Conservation (phyloP, 2,797 vertebrate genomes). For the Oryzias dopingdopingensis region DNA sequence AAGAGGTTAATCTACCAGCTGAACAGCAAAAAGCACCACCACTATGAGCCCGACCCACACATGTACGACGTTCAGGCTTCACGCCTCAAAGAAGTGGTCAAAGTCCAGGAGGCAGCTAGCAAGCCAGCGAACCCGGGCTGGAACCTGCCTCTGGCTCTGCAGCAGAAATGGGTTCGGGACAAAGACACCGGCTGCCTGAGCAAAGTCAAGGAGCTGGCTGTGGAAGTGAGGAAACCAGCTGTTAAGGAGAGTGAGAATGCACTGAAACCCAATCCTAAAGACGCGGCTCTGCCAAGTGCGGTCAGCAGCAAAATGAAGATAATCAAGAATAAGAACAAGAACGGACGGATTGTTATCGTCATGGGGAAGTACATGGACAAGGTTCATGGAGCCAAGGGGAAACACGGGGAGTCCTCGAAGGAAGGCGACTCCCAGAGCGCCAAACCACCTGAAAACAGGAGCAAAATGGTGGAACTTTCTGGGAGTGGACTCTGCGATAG, state of each 20-base stretch:
- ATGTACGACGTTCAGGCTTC: slow-evolving; percentile 85
- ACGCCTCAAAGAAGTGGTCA: slow-evolving; percentile 79
- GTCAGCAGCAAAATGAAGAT: slow-evolving; percentile 97
- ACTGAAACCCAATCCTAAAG: slow-evolving; percentile 78
- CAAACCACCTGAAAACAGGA: slow-evolving; percentile 53
- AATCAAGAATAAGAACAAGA: slow-evolving; percentile 99
- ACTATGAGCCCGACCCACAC: slow-evolving; percentile 91
- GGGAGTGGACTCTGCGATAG: slow-evolving; percentile 60
- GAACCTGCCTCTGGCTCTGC: slow-evolving; percentile 78
- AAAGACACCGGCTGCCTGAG: slow-evolving; percentile 85
- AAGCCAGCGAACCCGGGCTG: slow-evolving; percentile 79
- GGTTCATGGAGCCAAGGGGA: slow-evolving; percentile 87
- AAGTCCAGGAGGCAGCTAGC: slow-evolving; percentile 69
- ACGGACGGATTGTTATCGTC: slow-evolving; percentile 96
- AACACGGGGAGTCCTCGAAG: slow-evolving; percentile 80
- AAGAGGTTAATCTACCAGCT: slow-evolving; percentile 94
- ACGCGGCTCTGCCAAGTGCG: slow-evolving; percentile 73
- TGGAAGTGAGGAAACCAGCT: slow-evolving; percentile 68
- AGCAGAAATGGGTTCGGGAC: slow-evolving; percentile 90
- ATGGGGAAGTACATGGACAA: slow-evolving; percentile 99
- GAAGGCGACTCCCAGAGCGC: slow-evolving; percentile 66
- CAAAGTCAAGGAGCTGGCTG: slow-evolving; percentile 81
- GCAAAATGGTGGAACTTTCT: slow-evolving; percentile 56
- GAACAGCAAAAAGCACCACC: slow-evolving; percentile 95
- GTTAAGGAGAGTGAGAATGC: slow-evolving; percentile 63